Evolutionary conservation across 2,888 invertebrate species (phyloP).

Genomic region (Tipula unca): DNA sequence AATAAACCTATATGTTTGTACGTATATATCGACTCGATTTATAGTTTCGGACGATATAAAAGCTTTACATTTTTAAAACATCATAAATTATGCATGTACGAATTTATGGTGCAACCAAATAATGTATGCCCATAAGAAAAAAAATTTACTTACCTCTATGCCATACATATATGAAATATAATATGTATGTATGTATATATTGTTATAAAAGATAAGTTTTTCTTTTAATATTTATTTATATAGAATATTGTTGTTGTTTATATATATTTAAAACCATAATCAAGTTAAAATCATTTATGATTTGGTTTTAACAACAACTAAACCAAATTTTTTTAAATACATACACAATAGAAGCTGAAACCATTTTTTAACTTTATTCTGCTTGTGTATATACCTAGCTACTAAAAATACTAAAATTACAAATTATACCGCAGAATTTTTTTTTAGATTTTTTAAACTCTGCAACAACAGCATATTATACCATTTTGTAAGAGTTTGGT

Average conservation of each 20-base stretch:
- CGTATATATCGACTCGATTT: neutral
- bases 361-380: neutral
- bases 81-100: neutral
- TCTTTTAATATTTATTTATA: neutral
- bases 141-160: neutral
- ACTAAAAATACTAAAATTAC: neutral
- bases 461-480: neutral
- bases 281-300: neutral
- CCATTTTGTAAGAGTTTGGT: no score
- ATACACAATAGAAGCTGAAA: neutral
- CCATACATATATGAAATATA: neutral
- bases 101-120: neutral
- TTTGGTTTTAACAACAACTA: neutral
- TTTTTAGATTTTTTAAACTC: neutral
- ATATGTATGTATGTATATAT: no score
- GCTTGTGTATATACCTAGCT: neutral
- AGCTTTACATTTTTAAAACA: neutral
- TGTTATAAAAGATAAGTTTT: neutral
- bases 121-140: neutral
- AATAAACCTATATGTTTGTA: no score
- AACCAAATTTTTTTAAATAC: neutral
- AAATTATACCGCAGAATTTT: neutral
- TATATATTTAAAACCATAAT: neutral
- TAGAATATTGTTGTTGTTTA: neutral
- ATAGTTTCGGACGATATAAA: neutral